Evolutionary conservation across 92 coral and sea anemone genomes (phyloP).

Genomic region (Zoanthus sociatus): DNA sequence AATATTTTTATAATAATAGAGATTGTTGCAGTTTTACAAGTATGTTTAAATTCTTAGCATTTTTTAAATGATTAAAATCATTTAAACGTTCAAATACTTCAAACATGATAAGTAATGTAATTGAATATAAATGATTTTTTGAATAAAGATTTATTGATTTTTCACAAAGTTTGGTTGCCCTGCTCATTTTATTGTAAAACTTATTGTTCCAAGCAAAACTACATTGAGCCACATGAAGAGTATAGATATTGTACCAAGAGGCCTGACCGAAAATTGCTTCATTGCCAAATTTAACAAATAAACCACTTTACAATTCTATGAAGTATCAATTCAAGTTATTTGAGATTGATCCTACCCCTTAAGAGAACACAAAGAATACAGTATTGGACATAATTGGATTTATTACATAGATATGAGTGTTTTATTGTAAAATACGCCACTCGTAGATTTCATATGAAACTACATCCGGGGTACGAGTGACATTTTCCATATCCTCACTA

Average conservation of each 20-base stretch:
- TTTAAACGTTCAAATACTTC: slow-evolving; percentile 26
- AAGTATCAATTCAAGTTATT: slow-evolving; percentile 20
- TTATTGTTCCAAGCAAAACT: slow-evolving; percentile 21
- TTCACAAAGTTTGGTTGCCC: slow-evolving; percentile 26
- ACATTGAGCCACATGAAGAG: slow-evolving; percentile 29
- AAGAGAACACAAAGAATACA: slow-evolving; percentile 31
- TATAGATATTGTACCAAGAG: slow-evolving; percentile 28
- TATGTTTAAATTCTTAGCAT: slow-evolving; percentile 29
- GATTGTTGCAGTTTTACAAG: slow-evolving; percentile 13
- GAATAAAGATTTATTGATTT: slow-evolving; percentile 27
- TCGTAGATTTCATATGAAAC: too few relatives aligned
- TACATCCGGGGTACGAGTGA: too few relatives aligned
- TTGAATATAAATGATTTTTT: slow-evolving; percentile 14
- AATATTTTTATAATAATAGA: slow-evolving; percentile 19
- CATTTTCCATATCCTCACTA: too few relatives aligned
- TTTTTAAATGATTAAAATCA: background rate
- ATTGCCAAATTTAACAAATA: slow-evolving; percentile 9
- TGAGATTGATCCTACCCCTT: slow-evolving; percentile 34
- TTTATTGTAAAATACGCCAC: too few relatives aligned
- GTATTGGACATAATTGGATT: slow-evolving; percentile 33
- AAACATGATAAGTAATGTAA: slow-evolving; percentile 23
- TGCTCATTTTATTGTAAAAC: slow-evolving; percentile 28
- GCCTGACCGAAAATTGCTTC: slow-evolving; percentile 27
- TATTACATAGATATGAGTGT: too few relatives aligned
- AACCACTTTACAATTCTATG: slow-evolving; percentile 21